Base-by-base conservation (phyloP, 2,797 vertebrate genomes). In the Leptoclinus maculatus region DNA sequence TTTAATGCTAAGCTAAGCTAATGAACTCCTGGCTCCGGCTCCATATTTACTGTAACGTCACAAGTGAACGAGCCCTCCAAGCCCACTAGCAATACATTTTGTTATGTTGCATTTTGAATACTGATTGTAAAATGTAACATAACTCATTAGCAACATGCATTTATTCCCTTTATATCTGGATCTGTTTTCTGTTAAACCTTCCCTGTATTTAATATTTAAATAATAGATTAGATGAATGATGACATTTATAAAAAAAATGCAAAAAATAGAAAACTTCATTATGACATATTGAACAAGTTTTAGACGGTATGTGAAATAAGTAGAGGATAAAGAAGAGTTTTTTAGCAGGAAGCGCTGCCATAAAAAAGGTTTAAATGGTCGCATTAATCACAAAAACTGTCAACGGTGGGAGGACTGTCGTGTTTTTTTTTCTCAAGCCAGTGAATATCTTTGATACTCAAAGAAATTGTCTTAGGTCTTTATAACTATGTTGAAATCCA, bases 281-380 rank as follows among this genome's bases (percentile, higher is more conserved):
- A 5, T 51, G 34, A 27, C 39, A 58, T 39, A 23, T 13, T 45
- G 23, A 71, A 41, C 49, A 57, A 2, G 2, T 75, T 77, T 72
- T 45, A 38, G 56, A 80, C 29, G 59, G 45, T 1, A 25, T 6
- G 43, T 59, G 16, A 69, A 63, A 49, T 45, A 65, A 66, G 56
- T 58, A 69, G 2, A 69, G 38, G 11, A 53, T 38, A 38, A 25
- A 53, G 11, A 12, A 27, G 19, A 10, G 9, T 13, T 74, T 57
- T 13, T 74, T 57, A 11, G 67, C 13, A 63, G 39, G 11, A 86
- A 76, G 16, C 47, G 32, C 56, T 83, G 81, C 63, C 71, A 83
- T 21, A 70, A 78, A 83, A 80, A 56, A 23, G 23, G 5, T 80
- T 85, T 89, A 91, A 92, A 87, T 90, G 76, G 86, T 68, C 70